A percentile compares a stretch with the other conserved stretches of the same genome.
Evolutionary conservation across 2,888 invertebrate genomes (phyloP).

Genomic region (Nezara viridula): DNA sequence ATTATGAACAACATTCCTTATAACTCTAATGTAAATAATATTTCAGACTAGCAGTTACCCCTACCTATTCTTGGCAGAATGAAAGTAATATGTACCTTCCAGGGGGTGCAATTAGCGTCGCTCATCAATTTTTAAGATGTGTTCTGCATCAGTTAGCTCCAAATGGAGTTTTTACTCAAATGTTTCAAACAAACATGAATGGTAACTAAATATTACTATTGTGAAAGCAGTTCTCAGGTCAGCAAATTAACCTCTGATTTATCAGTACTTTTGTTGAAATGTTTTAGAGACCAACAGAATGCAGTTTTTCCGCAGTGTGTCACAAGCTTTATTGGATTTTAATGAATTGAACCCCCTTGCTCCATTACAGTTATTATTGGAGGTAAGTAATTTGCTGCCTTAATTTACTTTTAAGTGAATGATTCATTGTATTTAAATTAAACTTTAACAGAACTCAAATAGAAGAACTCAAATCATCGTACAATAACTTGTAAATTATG

Average conservation of each 20-base stretch:
- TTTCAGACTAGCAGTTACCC: conserved; percentile 80
- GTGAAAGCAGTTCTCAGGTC: not conserved
- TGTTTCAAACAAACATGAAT: conserved; percentile 91
- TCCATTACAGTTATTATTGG: conserved; percentile 90
- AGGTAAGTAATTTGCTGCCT: conserved; percentile 73
- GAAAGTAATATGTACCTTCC: conserved; percentile 91
- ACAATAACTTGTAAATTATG: too few species aligned
- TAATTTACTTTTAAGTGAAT: too few species aligned
- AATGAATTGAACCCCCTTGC: conserved; percentile 95
- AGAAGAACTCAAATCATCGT: too few species aligned
- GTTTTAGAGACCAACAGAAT: conserved; percentile 77
- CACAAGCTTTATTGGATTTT: conserved; percentile 94
- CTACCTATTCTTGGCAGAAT: conserved; percentile 90
- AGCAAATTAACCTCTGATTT: not conserved
- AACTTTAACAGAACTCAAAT: too few species aligned
- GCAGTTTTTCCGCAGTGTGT: conserved; percentile 94
- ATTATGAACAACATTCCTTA: not conserved
- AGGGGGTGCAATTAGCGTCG: conserved; percentile 94
- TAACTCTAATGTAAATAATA: not conserved
- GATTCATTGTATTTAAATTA: too few species aligned
- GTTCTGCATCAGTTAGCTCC: conserved; percentile 96
- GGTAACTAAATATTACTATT: conserved; percentile 71
- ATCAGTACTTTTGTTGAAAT: not conserved
- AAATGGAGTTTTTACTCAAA: conserved; percentile 95
- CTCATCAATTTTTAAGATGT: conserved; percentile 96